Base-by-base conservation (phyloP, 2,113 vertebrate species). In the Pipra filicauda region DNA sequence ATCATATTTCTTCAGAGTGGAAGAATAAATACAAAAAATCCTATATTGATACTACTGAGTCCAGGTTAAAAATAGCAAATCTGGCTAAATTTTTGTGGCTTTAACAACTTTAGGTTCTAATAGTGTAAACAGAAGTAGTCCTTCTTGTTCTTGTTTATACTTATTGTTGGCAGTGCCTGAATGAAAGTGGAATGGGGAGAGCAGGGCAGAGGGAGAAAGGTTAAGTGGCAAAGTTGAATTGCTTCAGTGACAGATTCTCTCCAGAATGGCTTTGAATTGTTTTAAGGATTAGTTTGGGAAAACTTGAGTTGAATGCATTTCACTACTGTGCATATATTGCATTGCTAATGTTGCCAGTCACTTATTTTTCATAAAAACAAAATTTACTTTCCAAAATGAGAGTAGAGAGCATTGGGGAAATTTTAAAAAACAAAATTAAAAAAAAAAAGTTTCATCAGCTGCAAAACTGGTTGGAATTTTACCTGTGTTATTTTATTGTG, bases 241-340 rank as follows among this genome's bases (percentile, higher is more conserved):
- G 95, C 94, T 94, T 95, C 88, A 95, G 71, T 85, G 96, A 94
- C 90, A 96, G 77, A 96, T 95, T 96, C 87, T 91, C 78, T 95
- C 52, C 78, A 92, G 80, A 97, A 94, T 46, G 65, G 79, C 85
- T 79, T 35, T 85, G 95, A 97, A 92, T 97, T 97, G 91, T 94
- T 96, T 95, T 96, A 94, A 97, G 95, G 93, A 92, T 97, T 96
- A 97, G 94, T 97, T 96, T 97, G 93, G 96, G 70, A 97, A 92
- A 94, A 66, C 91, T 71, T 93, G 88, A 91, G 44, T 95, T 95
- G 87, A 93, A 95, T 73, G 48, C 85, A 46, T 79, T 91, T 96
- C 84, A 89, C 37, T 52, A 18, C 87, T 94, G 14, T 59, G 88
- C 54, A 41, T 37, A 27, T 66, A 49, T 88, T 89, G 67, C 39